These are phyloP conservation scores for Leptopilina drosophilae DNA, from an alignment of 2,888 invertebrate genomes.

Conservation along the genomic window DNA sequence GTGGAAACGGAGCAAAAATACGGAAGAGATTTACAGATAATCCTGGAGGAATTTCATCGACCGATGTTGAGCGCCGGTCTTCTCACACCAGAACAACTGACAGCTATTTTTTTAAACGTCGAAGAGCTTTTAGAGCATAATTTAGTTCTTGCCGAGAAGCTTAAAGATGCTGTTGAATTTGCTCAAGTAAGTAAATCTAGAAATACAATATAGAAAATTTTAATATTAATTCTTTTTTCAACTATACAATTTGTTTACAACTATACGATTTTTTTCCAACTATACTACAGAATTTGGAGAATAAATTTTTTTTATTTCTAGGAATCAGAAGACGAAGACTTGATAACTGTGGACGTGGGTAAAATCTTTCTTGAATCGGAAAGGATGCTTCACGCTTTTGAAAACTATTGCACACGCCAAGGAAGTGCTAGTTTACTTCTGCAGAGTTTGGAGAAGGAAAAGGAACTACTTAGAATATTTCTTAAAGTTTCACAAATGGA, in stretches of 20 bases:
- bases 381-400: slow-evolving; percentile 95
- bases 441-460: slow-evolving; percentile 95
- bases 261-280: no score
- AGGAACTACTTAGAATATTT: slow-evolving; percentile 95
- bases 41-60: slow-evolving; percentile 94
- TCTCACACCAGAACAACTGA: slow-evolving; percentile 92
- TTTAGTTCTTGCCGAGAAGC: slow-evolving; percentile 89
- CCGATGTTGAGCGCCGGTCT: slow-evolving; percentile 96
- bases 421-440: slow-evolving; percentile 91
- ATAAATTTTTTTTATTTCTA: slow-evolving; percentile 45
- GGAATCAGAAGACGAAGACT: slow-evolving; percentile 82
- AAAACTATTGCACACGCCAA: slow-evolving; percentile 96
- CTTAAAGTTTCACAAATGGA: slow-evolving; percentile 98
- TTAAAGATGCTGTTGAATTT: slow-evolving; percentile 91
- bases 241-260: no score
- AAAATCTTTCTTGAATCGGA: slow-evolving; percentile 93
- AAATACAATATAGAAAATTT: neutral
- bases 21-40: slow-evolving; percentile 93
- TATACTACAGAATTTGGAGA: no score
- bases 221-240: neutral
- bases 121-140: slow-evolving; percentile 94
- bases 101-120: slow-evolving; percentile 94
- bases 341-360: slow-evolving; percentile 93
- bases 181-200: slow-evolving; percentile 77
- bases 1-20: slow-evolving; percentile 98